Conservation (phyloP, 2,113 vertebrate genomes). For the Ceratotherium simum region DNA sequence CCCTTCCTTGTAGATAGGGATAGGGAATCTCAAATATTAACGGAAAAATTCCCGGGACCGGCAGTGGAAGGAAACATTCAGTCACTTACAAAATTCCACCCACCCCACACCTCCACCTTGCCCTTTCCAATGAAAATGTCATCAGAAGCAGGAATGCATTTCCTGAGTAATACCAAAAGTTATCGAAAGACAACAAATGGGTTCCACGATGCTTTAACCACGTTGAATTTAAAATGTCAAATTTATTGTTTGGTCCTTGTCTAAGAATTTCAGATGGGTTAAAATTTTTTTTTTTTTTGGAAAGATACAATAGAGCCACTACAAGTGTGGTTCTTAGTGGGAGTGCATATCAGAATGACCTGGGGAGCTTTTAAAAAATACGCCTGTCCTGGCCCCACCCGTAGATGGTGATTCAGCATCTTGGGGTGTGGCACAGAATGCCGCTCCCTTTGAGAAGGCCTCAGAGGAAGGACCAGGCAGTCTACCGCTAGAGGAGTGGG, state of each 20-base stretch:
- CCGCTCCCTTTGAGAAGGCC: neutral
- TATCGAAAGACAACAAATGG: constrained; percentile 70
- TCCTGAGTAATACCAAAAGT: constrained; percentile 73
- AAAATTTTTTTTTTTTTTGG: neutral
- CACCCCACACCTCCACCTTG: constrained; percentile 69
- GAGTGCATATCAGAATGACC: neutral
- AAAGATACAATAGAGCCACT: neutral
- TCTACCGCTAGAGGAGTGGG: rapidly evolving
- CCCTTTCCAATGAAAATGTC: constrained; percentile 78
- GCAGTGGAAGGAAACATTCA: neutral
- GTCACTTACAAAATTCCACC: constrained; percentile 64
- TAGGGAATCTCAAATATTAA: neutral
- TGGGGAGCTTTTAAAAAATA: neutral
- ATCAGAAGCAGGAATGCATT: constrained; percentile 40
- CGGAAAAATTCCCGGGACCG: neutral
- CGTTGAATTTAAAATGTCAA: constrained; percentile 48
- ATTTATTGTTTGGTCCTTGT: constrained; percentile 21
- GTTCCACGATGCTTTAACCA: constrained; percentile 28
- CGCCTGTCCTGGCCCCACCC: neutral
- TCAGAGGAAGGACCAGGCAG: neutral
- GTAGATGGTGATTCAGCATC: neutral
- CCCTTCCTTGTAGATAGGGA: neutral
- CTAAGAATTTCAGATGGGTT: constrained; percentile 50
- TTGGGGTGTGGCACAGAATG: neutral
- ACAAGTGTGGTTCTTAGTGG: neutral